phyloP scores from a whole-genome alignment of 2,888 invertebrate species.

The Crossocerus cetratus region DNA sequence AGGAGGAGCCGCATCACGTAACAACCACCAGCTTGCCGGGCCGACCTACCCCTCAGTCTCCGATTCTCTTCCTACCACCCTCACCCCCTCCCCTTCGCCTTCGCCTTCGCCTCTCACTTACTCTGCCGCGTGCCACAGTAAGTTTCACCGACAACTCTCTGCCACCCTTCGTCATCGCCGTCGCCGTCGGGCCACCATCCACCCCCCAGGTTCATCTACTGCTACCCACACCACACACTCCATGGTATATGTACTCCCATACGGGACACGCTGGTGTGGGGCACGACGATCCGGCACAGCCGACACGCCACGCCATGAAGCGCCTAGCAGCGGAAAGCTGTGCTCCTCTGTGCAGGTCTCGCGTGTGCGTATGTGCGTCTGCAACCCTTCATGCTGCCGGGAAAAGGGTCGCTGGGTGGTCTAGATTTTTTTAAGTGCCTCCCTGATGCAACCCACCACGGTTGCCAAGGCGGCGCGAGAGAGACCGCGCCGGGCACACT shows the following conservation, averaged over 20 bases:
- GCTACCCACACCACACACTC: slow-evolving; percentile 30
- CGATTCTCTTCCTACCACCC: slow-evolving; percentile 9
- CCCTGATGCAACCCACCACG: slow-evolving; percentile 45
- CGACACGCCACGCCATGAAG: slow-evolving; percentile 59
- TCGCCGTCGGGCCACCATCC: slow-evolving; percentile 25
- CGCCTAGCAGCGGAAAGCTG: slow-evolving; percentile 53
- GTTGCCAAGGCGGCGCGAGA: slow-evolving; percentile 60
- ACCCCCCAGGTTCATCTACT: slow-evolving; percentile 37
- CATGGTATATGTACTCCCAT: slow-evolving; percentile 9
- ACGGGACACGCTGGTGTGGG: slow-evolving; percentile 35
- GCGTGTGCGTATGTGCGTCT: slow-evolving; percentile 49
- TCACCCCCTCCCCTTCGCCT: no score
- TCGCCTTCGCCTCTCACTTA: slow-evolving; percentile 4
- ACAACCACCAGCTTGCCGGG: slow-evolving; percentile 49
- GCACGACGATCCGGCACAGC: slow-evolving; percentile 43
- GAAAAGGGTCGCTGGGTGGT: slow-evolving; percentile 74
- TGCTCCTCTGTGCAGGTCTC: slow-evolving; percentile 38
- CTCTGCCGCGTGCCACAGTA: slow-evolving; percentile 4
- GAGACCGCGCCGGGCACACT: slow-evolving; percentile 19
- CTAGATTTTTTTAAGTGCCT: slow-evolving; percentile 70
- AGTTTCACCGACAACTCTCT: neutral
- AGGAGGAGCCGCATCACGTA: slow-evolving; percentile 41
- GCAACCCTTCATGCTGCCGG: slow-evolving; percentile 58
- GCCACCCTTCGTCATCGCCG: slow-evolving; percentile 36
- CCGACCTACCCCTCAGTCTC: slow-evolving; percentile 48